These are phyloP conservation scores for Eulemur rufifrons DNA, from an alignment of 2,113 vertebrate species.

Conservation along the genomic window DNA sequence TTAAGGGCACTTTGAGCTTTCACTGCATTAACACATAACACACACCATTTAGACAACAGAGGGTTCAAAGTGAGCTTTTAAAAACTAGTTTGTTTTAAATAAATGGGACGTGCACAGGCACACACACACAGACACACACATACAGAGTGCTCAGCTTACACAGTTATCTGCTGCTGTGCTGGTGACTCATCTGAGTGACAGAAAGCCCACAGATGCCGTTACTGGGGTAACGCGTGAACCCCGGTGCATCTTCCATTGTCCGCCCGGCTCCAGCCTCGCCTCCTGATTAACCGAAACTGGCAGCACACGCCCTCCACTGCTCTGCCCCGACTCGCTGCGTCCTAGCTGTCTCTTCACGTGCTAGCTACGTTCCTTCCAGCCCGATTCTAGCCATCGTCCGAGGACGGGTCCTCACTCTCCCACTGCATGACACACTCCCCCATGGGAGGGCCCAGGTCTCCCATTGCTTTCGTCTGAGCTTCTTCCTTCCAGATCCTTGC, in stretches of 20 bases:
- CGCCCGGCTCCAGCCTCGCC: background rate
- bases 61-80: background rate
- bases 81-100: constrained; percentile 30
- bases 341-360: background rate
- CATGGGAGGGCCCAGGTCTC: background rate
- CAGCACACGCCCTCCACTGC: background rate
- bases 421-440: background rate
- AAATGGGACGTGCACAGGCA: background rate
- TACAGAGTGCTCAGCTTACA: background rate
- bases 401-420: background rate
- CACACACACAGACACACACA: background rate
- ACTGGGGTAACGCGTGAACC: background rate
- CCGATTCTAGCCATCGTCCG: background rate
- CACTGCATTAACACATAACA: background rate
- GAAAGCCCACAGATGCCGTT: background rate
- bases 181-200: background rate
- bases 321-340: background rate
- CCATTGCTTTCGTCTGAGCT: background rate
- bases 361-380: background rate
- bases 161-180: background rate
- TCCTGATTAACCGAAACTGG: background rate
- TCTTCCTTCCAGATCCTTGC: background rate
- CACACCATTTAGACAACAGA: constrained; percentile 3
- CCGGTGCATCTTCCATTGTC: background rate
- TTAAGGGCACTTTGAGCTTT: constrained; percentile 32